These are phyloP conservation scores for Dendrolimus punctatus DNA, from an alignment of 1,140 invertebrate genomes.

Conservation along the genomic window DNA sequence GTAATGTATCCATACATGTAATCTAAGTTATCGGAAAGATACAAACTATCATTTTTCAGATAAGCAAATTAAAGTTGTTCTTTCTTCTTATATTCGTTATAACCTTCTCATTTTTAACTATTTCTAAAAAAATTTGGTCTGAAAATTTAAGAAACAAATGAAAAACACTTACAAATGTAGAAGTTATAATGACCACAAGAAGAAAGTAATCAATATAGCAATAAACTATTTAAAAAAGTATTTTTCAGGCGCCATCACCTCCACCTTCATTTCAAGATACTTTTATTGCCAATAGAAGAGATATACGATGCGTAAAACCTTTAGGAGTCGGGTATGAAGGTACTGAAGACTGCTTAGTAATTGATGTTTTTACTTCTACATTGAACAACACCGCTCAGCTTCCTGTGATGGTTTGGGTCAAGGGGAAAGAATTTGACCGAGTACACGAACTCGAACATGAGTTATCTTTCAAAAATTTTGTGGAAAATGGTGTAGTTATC, in stretches of 20 bases:
- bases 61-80: no score
- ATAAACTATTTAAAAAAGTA: constrained; percentile 1
- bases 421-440: constrained; percentile 50
- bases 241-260: constrained; percentile 43
- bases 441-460: constrained; percentile 24
- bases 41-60: no score
- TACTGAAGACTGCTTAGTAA: constrained; percentile 54
- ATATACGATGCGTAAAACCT: constrained; percentile 46
- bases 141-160: no score
- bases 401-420: constrained; percentile 62
- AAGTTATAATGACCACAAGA: no score
- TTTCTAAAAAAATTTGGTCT: no score
- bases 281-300: constrained; percentile 38
- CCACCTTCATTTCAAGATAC: constrained; percentile 36
- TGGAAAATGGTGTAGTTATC: constrained; percentile 41
- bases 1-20: no score
- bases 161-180: no score
- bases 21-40: no score
- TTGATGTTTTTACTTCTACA: constrained; percentile 37
- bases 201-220: background rate
- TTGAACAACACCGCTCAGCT: constrained; percentile 19
- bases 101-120: no score
- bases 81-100: no score
- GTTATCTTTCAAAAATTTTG: constrained; percentile 40
- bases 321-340: constrained; percentile 46